Conservation (phyloP, 2,797 vertebrate genomes). For the Silurus lanzhouensis region DNA sequence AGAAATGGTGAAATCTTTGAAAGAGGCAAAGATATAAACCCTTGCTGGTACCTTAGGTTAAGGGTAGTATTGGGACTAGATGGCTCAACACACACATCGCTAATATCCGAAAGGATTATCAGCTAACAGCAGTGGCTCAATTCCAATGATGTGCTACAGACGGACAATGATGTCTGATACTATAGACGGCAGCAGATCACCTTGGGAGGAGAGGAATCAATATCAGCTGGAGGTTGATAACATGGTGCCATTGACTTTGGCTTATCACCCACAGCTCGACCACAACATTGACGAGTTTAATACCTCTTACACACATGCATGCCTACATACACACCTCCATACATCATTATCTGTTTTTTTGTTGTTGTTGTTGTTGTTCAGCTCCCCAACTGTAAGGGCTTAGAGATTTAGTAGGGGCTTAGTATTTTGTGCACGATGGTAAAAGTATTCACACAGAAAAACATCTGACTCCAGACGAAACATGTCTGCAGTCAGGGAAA, state of each 20-base stretch:
- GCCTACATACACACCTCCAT: conserved; percentile 22
- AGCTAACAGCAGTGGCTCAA: conserved; percentile 39
- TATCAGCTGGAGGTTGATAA: conserved; percentile 53
- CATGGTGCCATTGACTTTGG: conserved; percentile 52
- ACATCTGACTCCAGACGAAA: conserved; percentile 11
- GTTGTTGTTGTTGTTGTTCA: not conserved
- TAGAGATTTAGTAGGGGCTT: conserved; percentile 1
- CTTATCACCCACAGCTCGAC: conserved; percentile 47
- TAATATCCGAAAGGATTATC: conserved; percentile 53
- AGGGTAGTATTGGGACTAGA: conserved; percentile 23
- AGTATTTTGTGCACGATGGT: conserved; percentile 10
- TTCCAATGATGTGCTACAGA: conserved; percentile 50
- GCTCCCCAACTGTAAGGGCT: not conserved
- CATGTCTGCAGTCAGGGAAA: conserved; percentile 6
- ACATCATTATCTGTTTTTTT: conserved; percentile 3
- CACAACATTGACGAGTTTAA: conserved; percentile 50
- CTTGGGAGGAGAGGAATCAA: conserved; percentile 49
- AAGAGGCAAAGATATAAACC: conserved; percentile 21
- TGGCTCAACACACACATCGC: conserved; percentile 33
- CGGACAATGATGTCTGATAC: conserved; percentile 49
- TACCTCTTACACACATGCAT: conserved; percentile 38
- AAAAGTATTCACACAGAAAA: conserved; percentile 32
- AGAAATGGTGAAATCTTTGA: not conserved
- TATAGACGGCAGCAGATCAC: conserved; percentile 45
- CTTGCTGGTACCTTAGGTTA: conserved; percentile 30